Percentiles rank a stretch among this genome's conserved stretches.
Conservation (phyloP, 2,797 vertebrate species). For the Myotis daubentonii region DNA sequence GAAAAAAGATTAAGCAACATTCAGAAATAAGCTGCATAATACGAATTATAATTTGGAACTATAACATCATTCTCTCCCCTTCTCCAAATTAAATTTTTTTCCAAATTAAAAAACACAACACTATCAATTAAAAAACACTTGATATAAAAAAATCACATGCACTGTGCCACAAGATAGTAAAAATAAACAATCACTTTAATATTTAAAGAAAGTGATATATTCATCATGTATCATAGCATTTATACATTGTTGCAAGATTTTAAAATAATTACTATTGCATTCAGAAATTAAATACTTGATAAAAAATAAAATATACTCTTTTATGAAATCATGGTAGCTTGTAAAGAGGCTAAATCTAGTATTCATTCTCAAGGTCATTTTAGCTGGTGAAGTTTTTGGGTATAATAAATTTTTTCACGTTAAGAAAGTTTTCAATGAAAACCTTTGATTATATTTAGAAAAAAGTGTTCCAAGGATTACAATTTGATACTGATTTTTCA, state of each 20-base stretch:
- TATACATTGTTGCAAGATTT: constrained; percentile 28
- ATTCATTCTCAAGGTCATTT: constrained; percentile 56
- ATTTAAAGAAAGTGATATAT: constrained; percentile 28
- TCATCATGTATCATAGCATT: constrained; percentile 19
- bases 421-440: constrained; percentile 37
- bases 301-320: constrained; percentile 41
- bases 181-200: not conserved
- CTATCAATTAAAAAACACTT: not conserved
- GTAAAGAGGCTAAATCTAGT: constrained; percentile 32
- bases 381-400: not conserved
- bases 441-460: constrained; percentile 16
- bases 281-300: constrained; percentile 51
- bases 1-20: constrained; percentile 45
- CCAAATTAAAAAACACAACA: constrained; percentile 36
- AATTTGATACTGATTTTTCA: constrained; percentile 55
- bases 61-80: constrained; percentile 13
- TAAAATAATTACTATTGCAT: constrained; percentile 55
- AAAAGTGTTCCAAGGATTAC: constrained; percentile 21
- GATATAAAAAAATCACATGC: constrained; percentile 1
- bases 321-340: constrained; percentile 1
- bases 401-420: constrained; percentile 1
- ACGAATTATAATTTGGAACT: not conserved
- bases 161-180: constrained; percentile 8
- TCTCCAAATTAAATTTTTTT: constrained; percentile 29
- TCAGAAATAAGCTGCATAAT: constrained; percentile 40